A percentile compares a stretch with the other conserved stretches of the same genome.
Evolutionary conservation across 2,888 invertebrate genomes (phyloP).

Genomic region (Cataglyphis altisquamis): DNA sequence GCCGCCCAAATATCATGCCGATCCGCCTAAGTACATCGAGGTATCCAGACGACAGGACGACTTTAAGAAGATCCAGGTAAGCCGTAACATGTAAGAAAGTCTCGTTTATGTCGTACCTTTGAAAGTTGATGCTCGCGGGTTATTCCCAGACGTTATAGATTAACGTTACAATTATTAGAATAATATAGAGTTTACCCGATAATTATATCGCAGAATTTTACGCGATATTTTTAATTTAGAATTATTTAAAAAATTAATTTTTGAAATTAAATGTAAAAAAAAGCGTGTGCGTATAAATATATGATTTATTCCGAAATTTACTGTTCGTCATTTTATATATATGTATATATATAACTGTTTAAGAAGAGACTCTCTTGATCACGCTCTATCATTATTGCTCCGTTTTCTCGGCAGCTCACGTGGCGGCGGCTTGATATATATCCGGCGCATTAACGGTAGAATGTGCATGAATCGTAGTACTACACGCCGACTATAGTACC

Average conservation of each 20-base stretch:
- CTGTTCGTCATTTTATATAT: too few relatives aligned
- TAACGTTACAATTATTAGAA: neutral
- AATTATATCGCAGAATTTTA: conserved; percentile 1
- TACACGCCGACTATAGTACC: conserved; percentile 50
- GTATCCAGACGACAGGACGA: conserved; percentile 81
- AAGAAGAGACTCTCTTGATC: neutral
- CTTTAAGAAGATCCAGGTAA: conserved; percentile 78
- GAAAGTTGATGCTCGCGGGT: neutral
- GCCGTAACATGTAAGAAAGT: conserved; percentile 19
- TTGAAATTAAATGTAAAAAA: neutral
- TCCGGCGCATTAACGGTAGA: conserved; percentile 9
- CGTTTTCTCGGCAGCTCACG: conserved; percentile 5
- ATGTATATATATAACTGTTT: neutral
- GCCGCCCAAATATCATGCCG: conserved; percentile 81
- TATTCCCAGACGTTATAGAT: neutral
- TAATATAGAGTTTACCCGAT: neutral
- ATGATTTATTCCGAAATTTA: neutral
- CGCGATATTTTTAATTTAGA: neutral
- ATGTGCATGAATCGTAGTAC: conserved; percentile 56
- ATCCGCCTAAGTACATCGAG: conserved; percentile 82
- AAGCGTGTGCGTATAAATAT: neutral
- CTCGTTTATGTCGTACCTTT: neutral
- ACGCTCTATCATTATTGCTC: neutral
- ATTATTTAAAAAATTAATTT: conserved; percentile 6
- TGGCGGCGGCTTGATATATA: conserved; percentile 27